Percentiles rank a stretch among this genome's conserved stretches.
These are phyloP conservation scores for Sylvicola fuscatus DNA, from an alignment of 2,888 invertebrate species.

Conservation along the genomic window DNA sequence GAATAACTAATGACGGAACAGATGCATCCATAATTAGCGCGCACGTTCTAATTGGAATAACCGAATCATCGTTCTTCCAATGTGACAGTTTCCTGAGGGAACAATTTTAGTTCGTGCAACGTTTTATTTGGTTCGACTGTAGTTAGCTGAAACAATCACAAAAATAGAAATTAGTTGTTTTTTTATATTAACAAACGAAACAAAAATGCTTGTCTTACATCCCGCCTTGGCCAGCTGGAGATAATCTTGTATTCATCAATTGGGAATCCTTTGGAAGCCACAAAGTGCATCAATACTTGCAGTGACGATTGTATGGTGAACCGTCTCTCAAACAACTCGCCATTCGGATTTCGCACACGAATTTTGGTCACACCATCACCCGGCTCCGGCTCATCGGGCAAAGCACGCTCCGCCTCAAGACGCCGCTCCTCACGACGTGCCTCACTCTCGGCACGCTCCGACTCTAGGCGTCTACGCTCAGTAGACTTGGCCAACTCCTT, in stretches of 20 bases:
- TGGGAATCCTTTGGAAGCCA: slow-evolving; percentile 75
- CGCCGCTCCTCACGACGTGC: slow-evolving; percentile 49
- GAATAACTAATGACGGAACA: too few relatives aligned
- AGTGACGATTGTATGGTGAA: slow-evolving; percentile 29
- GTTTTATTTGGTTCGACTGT: slow-evolving; percentile 53
- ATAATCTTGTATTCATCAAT: slow-evolving; percentile 77
- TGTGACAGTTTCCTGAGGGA: slow-evolving; percentile 86
- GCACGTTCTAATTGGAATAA: too few relatives aligned
- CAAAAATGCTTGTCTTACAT: slow-evolving; percentile 67
- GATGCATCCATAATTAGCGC: too few relatives aligned
- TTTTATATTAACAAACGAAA: slow-evolving; percentile 4
- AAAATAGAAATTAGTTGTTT: slow-evolving; percentile 6
- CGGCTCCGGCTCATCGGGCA: slow-evolving; percentile 51
- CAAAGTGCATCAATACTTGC: slow-evolving; percentile 64
- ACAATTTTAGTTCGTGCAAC: slow-evolving; percentile 64
- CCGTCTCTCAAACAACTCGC: slow-evolving; percentile 53
- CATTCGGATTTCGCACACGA: slow-evolving; percentile 62
- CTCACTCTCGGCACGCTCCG: slow-evolving; percentile 47
- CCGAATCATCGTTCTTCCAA: slow-evolving; percentile 85
- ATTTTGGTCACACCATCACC: slow-evolving; percentile 45
- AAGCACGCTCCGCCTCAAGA: slow-evolving; percentile 33
- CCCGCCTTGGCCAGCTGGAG: slow-evolving; percentile 84
- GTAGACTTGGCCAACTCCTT: slow-evolving; percentile 44
- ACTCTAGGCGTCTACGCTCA: slow-evolving; percentile 52
- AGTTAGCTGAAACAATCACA: slow-evolving; percentile 41